These are phyloP conservation scores for Babyrousa celebensis DNA, from an alignment of 2,797 vertebrate genomes.

Conservation along the genomic window DNA sequence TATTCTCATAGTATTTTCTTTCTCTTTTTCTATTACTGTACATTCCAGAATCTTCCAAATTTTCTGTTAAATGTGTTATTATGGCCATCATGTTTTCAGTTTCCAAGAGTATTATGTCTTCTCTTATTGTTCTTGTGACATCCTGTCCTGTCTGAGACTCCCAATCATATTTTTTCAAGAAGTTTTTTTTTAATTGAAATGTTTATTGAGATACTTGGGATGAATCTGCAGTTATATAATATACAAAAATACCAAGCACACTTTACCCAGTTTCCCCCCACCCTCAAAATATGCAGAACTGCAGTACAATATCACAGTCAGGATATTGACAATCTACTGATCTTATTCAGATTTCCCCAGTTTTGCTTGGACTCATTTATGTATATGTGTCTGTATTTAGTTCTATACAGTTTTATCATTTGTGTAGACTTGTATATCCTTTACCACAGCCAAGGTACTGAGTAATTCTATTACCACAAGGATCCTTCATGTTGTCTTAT, in stretches of 20 bases:
- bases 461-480: neutral
- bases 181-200: neutral
- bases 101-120: neutral
- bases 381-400: neutral
- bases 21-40: neutral
- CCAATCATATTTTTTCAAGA: neutral
- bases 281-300: neutral
- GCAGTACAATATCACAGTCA: neutral
- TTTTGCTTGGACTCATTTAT: neutral
- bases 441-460: neutral
- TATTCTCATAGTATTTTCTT: neutral
- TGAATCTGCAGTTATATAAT: neutral
- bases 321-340: neutral
- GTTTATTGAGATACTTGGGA: neutral
- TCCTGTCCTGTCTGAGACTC: conserved; percentile 8
- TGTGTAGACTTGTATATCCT: neutral
- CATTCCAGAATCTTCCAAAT: conserved; percentile 2
- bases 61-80: conserved; percentile 21
- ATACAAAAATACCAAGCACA: neutral
- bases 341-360: neutral
- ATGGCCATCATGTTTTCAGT: neutral
- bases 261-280: neutral
- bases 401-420: neutral
- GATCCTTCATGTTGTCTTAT: neutral
- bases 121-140: neutral